Evolutionary conservation across 2,888 invertebrate species (phyloP), one percentile per base, ranked within the genome.

Genomic region (Ommatoiulus sabulosus): DNA sequence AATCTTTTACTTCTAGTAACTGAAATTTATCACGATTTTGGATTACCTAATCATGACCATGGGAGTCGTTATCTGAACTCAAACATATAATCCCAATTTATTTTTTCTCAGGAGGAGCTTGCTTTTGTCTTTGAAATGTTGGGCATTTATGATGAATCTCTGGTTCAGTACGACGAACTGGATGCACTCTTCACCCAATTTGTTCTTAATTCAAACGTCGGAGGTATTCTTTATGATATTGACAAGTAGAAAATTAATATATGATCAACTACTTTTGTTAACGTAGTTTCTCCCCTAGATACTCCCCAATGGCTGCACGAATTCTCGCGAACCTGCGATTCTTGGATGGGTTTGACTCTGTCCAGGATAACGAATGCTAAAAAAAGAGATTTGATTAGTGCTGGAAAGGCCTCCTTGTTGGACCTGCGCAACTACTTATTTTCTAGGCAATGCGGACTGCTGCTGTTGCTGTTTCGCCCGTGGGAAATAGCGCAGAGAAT

Each of bases 131-230:
- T 98, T 91, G 97, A 98, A 94, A 98, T 98, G 96, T 93, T 99
- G 90, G 97, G 97, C 89, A 94, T 99, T 90, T 96, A 97, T 92
- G 97, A 98, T 90, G 98, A 99, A 93, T 97, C 98, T 17, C 93
- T 99, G 90, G 97, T 99, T 89, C 99, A 99, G 92, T 99, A 98
- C 92, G 99, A 99, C 92, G 99, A 99, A 93, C 94, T 99, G 91
- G 98, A 99, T 93, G 98, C 98, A 87, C 94, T 99, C 91, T 98
- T 99, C 93, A 97, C 98, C 1, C 98, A 99, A 93, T 98, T 98
- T 93, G 96, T 99, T 89, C 95, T 97, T 90, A 98, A 98, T 93
- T 97, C 97, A n/a, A 96, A 96, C 91, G 95, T 96, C 90, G 96
- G 97, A 90, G 95, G 95, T 94, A 91, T 8, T 24, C 24, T 15